These are phyloP conservation scores for Zygogramma bicolorata DNA, from an alignment of 2,888 invertebrate species.

Conservation along the genomic window DNA sequence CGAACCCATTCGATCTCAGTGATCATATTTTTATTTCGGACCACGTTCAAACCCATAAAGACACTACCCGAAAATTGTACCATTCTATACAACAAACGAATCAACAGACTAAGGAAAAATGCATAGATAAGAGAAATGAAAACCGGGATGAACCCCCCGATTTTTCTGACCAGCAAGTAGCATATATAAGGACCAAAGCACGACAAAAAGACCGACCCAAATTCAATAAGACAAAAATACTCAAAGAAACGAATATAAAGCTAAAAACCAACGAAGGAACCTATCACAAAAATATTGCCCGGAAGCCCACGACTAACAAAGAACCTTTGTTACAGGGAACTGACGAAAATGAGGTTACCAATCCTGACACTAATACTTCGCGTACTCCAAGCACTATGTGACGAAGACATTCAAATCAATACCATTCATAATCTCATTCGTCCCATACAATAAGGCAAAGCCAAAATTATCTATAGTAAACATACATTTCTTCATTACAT, in stretches of 20 bases:
- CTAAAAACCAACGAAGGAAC: background rate
- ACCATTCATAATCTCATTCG: too few species aligned
- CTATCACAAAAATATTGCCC: background rate
- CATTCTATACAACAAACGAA: constrained; percentile 1
- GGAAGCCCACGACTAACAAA: constrained; percentile 1
- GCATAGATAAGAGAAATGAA: too few species aligned
- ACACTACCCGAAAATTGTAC: too few species aligned
- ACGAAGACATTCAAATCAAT: too few species aligned
- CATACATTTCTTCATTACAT: constrained; percentile 11
- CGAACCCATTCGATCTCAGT: constrained; percentile 11
- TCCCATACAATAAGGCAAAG: too few species aligned
- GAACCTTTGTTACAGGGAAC: background rate
- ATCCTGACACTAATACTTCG: background rate
- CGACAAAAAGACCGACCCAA: background rate
- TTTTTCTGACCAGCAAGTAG: background rate
- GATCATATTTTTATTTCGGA: background rate
- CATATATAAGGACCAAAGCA: background rate
- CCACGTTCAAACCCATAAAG: constrained; percentile 6
- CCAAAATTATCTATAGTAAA: too few species aligned
- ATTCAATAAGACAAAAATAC: background rate
- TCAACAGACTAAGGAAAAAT: background rate
- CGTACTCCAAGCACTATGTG: background rate
- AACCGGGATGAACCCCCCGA: too few species aligned
- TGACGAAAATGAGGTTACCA: background rate
- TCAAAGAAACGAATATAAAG: background rate